Base-by-base conservation (phyloP, 1,140 invertebrate species). In the Drosophila azteca region DNA sequence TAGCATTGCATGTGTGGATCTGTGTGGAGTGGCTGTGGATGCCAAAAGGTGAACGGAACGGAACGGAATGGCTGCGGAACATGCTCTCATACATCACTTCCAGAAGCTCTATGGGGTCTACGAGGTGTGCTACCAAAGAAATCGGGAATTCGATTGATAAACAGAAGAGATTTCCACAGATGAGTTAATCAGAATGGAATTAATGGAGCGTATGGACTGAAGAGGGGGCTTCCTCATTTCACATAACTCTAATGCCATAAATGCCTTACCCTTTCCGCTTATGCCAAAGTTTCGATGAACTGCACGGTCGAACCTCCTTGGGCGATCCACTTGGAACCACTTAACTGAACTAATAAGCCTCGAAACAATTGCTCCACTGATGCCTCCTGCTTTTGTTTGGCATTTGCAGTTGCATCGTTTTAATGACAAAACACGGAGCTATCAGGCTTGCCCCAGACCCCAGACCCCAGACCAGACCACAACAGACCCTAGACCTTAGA, bases 391-490 rank as follows among this genome's bases (percentile, higher is more conserved):
- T 65, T 20, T 64, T 68, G 72, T 65, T 77, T 84, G 76, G 62
- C 53, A 71, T 71, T 85, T 84, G 72, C 72, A 80, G 68, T 73
- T 79, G 80, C 67, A 73, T 52, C 67, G 81, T 63, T 80, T 85
- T 80, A 85, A 84, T 85, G 81, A 85, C 77, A 85, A 77, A 85
- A 69, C 81, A 80, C 41, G 22, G 45, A 65, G 57, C 58, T n/a
- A 57, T 53, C 22, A 35, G 11, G 35, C 35, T 13, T 39, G 17
- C 41, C 52, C 13, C 44, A 11, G 6, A 35, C 20, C 0, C 41
- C 13, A 11, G 35, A 24, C 22, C 22, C 22, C 22, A 24, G 22
- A 24, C 22, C 22, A 24, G 22, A 24, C 22, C 22, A 24, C 22
- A 24, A 2, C 22, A 24, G 24, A 26, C 24, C 24, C 24, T 26